Conservation (phyloP, 2,888 invertebrate species). For the Lagria hirta region DNA sequence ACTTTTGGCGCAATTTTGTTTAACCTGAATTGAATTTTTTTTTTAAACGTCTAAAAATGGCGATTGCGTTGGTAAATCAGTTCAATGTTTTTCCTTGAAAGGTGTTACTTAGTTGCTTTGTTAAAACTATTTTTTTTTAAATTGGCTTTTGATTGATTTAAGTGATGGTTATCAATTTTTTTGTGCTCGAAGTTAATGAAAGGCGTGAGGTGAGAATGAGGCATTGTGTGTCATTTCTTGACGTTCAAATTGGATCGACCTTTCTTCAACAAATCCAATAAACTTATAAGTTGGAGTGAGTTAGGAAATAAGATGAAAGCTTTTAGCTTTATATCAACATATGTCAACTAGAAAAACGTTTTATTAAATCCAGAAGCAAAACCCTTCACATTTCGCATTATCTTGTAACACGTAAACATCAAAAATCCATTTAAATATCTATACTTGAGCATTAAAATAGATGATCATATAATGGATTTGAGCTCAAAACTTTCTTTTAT, state of each 20-base stretch:
- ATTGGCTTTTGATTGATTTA: too few species aligned
- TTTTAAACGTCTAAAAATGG: too few species aligned
- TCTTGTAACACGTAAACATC: constrained; percentile 42
- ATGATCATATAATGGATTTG: constrained; percentile 41
- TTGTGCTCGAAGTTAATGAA: constrained; percentile 6
- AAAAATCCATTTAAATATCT: constrained; percentile 45
- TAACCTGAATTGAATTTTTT: too few species aligned
- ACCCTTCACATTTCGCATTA: constrained; percentile 36
- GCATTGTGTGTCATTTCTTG: constrained; percentile 31
- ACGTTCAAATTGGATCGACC: constrained; percentile 35
- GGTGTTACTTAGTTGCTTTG: too few species aligned
- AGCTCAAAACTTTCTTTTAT: constrained; percentile 38
- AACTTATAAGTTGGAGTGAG: constrained; percentile 36
- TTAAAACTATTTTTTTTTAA: too few species aligned
- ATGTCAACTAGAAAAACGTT: constrained; percentile 39
- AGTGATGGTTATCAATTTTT: constrained; percentile 5
- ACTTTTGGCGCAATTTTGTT: too few species aligned
- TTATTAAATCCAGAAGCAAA: constrained; percentile 39
- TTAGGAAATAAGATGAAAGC: constrained; percentile 40
- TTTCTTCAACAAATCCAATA: constrained; percentile 37
- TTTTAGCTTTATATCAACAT: constrained; percentile 41
- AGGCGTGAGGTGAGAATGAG: constrained; percentile 20
- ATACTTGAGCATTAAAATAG: constrained; percentile 43
- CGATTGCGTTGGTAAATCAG: too few species aligned
- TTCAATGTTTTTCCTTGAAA: too few species aligned